Conservation (phyloP, 2,888 invertebrate species). For the Calameuta idolon region DNA sequence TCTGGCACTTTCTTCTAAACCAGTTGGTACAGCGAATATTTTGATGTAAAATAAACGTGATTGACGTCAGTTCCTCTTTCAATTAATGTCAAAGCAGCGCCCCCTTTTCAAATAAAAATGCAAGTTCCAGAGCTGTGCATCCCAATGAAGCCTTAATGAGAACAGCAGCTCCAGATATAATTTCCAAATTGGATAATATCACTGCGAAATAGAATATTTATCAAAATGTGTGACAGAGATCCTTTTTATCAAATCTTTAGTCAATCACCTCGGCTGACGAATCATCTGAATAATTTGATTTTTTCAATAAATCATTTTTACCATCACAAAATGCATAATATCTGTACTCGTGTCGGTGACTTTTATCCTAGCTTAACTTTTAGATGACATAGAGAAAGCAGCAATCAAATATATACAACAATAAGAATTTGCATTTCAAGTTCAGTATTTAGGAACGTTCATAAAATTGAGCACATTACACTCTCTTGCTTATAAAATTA, state of each 20-base stretch:
- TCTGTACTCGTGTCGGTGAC: too few species aligned
- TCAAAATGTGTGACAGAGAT: neutral
- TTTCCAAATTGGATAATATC: constrained; percentile 34
- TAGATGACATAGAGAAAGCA: too few species aligned
- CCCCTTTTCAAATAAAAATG: constrained; percentile 39
- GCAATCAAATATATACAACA: too few species aligned
- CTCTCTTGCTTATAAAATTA: too few species aligned
- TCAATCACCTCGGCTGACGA: constrained; percentile 33
- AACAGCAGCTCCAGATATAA: constrained; percentile 31
- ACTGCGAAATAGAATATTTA: constrained; percentile 28
- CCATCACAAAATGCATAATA: too few species aligned
- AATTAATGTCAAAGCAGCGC: constrained; percentile 34
- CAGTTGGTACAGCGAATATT: constrained; percentile 30
- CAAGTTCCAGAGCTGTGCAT: constrained; percentile 37
- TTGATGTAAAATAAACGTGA: constrained; percentile 21
- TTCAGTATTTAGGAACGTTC: too few species aligned
- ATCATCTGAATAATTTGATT: neutral
- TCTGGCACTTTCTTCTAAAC: constrained; percentile 34
- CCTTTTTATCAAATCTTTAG: neutral
- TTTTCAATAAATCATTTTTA: too few species aligned
- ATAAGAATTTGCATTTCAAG: too few species aligned
- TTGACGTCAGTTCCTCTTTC: constrained; percentile 21
- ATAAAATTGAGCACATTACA: too few species aligned
- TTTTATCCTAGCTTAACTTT: too few species aligned
- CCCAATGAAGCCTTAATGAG: constrained; percentile 29